A percentile compares a stretch with the other conserved stretches of the same genome.
These are phyloP conservation scores for Xylocampa areola DNA, from an alignment of 2,888 invertebrate species.

Conservation along the genomic window DNA sequence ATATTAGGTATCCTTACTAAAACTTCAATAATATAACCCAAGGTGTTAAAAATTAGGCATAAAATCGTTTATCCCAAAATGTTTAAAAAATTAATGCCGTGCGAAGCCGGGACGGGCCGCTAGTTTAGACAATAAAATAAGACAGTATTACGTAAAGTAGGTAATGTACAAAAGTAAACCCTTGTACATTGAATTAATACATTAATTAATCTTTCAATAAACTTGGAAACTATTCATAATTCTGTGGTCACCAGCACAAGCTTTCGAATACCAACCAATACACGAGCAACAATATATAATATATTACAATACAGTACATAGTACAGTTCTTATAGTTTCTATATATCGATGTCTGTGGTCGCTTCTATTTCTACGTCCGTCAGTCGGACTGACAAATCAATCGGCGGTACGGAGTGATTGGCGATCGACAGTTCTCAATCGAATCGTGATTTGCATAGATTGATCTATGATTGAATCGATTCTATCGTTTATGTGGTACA, in stretches of 20 bases:
- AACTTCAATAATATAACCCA: too few relatives aligned
- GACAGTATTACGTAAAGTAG: too few relatives aligned
- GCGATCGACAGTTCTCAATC: constrained; percentile 18
- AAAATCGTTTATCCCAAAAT: too few relatives aligned
- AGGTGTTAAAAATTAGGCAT: too few relatives aligned
- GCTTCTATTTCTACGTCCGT: constrained; percentile 24
- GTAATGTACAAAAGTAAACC: too few relatives aligned
- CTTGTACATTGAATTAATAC: too few relatives aligned
- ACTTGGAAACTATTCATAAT: not conserved
- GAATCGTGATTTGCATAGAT: constrained; percentile 40
- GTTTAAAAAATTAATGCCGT: too few relatives aligned
- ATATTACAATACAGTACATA: not conserved
- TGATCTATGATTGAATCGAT: constrained; percentile 34
- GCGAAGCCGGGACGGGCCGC: too few relatives aligned
- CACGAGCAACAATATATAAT: not conserved
- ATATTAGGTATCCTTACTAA: too few relatives aligned
- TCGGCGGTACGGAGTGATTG: constrained; percentile 37
- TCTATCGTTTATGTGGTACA: constrained; percentile 9
- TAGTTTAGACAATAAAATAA: too few relatives aligned
- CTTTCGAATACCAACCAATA: not conserved
- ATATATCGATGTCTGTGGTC: constrained; percentile 7
- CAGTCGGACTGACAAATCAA: constrained; percentile 47
- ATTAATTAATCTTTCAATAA: too few relatives aligned
- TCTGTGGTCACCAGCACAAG: not conserved
- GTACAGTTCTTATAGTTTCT: too few relatives aligned